These are phyloP conservation scores for Betta splendens DNA, from an alignment of 2,797 vertebrate species.

Conservation along the genomic window DNA sequence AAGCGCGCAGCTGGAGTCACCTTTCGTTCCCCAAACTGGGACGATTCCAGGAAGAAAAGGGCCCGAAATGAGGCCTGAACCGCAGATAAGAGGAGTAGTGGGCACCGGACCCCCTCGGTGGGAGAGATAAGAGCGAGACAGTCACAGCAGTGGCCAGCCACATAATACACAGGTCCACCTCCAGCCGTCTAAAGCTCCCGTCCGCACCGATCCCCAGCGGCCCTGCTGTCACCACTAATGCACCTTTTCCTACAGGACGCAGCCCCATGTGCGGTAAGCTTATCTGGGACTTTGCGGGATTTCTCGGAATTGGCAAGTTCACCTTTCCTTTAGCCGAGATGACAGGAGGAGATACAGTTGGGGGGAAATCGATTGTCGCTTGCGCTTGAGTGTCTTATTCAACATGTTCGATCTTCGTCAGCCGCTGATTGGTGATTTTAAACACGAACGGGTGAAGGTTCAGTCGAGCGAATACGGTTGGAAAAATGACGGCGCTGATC, in stretches of 20 bases:
- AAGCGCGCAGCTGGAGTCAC: constrained; percentile 65
- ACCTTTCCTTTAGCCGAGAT: constrained; percentile 82
- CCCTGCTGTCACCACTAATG: constrained; percentile 85
- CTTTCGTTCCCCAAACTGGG: constrained; percentile 68
- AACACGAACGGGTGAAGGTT: constrained; percentile 21
- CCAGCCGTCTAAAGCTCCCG: constrained; percentile 75
- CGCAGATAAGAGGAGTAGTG: constrained; percentile 71
- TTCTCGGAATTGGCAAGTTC: constrained; percentile 86
- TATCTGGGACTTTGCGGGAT: constrained; percentile 79
- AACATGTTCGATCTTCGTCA: constrained; percentile 53
- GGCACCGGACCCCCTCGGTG: constrained; percentile 69
- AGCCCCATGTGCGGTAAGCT: constrained; percentile 78
- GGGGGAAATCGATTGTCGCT: constrained; percentile 75
- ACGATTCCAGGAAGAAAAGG: constrained; percentile 77
- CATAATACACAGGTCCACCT: constrained; percentile 81
- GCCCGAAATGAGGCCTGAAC: constrained; percentile 41
- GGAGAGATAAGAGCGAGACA: constrained; percentile 81
- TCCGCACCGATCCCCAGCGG: constrained; percentile 73
- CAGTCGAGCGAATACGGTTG: neutral
- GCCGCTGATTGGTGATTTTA: constrained; percentile 19
- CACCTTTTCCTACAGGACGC: constrained; percentile 78
- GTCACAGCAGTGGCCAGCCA: constrained; percentile 80
- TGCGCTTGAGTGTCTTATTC: constrained; percentile 44
- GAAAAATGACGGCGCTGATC: neutral
- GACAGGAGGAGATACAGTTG: constrained; percentile 78